Evolutionary conservation across 2,888 invertebrate species (phyloP), one percentile per base, ranked within the genome.

Genomic region (Drosophila koepferae): DNA sequence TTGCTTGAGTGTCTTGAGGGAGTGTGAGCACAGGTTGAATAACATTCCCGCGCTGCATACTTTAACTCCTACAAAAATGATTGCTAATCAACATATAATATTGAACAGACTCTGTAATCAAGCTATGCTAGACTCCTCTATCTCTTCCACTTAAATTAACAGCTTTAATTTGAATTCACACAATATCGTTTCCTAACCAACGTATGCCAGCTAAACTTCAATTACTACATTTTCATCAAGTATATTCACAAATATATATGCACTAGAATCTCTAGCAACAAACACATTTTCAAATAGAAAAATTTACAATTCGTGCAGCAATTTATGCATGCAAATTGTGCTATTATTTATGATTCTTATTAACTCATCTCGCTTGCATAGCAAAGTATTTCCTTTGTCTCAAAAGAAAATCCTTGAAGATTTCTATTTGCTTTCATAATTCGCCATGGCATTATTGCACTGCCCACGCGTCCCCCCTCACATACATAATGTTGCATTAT

Each of bases 401-500:
- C 34, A 38, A 38, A n/a, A 31, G 54, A 12, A 43, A 59, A 51
- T 49, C 48, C 28, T 36, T 41, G 48, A 46, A 20, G 55, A 48
- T 67, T 56, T 23, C 28, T 41, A 38, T 20, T 31, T 49, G 70
- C 43, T 23, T 53, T 40, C 51, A 41, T 38, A 59, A 68, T 59
- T 59, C 44, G 38, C 70, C 49, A 49, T 44, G 48, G 56, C n/a
- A 31, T 40, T 40, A 38, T 44, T 55, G 59, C 55, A 51, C 54
- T 53, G 66, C 65, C 74, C 70, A 28, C 28, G 28, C 28, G 23
- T 6, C 6, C 6, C 6, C 1, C 28, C 20, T 20, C 20, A 20
- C 20, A 20, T 20, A 75, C 80, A 81, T 85, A 58, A 76, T 82
- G 81, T 80, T 82, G 81, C 82, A 82, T 76, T 81, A 82, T 85